A percentile compares a stretch with the other conserved stretches of the same genome.
phyloP scores from a whole-genome alignment of 1,140 invertebrate genomes.

The Trinorchestia longiramus region DNA sequence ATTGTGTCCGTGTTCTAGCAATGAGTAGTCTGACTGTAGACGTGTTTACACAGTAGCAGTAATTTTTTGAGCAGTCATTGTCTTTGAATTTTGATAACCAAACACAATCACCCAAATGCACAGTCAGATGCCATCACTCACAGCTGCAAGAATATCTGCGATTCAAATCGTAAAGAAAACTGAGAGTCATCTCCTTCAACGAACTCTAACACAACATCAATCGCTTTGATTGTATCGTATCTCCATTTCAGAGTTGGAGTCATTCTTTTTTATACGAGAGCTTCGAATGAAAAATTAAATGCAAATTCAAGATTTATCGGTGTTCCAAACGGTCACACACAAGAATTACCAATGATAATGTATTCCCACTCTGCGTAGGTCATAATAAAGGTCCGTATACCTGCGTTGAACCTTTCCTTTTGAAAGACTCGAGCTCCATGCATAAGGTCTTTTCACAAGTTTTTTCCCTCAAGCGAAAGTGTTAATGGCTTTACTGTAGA shows the following conservation, averaged over 20 bases:
- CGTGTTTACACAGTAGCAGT: background rate
- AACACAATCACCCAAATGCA: background rate
- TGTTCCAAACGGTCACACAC: background rate
- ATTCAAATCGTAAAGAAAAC: background rate
- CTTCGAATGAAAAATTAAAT: background rate
- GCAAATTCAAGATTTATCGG: slow-evolving; percentile 31
- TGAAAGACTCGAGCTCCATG: background rate
- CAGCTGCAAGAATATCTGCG: background rate
- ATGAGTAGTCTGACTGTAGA: too few species aligned
- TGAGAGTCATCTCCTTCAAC: slow-evolving; percentile 40
- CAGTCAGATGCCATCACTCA: background rate
- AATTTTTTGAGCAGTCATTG: background rate
- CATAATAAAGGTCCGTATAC: slow-evolving; percentile 16
- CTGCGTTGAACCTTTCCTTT: background rate
- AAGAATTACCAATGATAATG: slow-evolving; percentile 2
- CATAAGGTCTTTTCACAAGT: slow-evolving; percentile 26
- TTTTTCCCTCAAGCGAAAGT: background rate
- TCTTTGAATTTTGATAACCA: background rate
- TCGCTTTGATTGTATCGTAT: background rate
- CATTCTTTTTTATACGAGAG: background rate
- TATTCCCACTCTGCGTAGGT: background rate
- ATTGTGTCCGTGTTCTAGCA: too few species aligned
- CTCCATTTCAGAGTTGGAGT: background rate
- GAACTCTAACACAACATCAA: background rate
- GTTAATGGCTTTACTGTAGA: slow-evolving; percentile 36